Base-by-base conservation (phyloP, 1,140 invertebrate genomes). In the Melanaphis sacchari region DNA sequence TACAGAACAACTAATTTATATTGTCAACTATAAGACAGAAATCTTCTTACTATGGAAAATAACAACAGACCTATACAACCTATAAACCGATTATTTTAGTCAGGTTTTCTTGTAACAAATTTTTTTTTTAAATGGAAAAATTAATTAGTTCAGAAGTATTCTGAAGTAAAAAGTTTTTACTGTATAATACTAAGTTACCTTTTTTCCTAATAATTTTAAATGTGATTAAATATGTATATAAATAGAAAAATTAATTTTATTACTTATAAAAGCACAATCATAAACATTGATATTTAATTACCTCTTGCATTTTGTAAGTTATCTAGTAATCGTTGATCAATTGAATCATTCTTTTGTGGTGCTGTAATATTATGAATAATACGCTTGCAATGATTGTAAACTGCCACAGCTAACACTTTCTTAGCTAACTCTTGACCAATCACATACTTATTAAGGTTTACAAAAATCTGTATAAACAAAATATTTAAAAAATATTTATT, bases 381-480 rank as follows among this genome's bases (percentile, higher is more conserved):
- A 94, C 99, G 96, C 96, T 99, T 99, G 95, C 99, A 99, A 95
- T 99, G 99, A 96, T 99, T 99, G 95, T 99, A 99, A 2, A 99
- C 99, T 46, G 99, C 99, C 11, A 99, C 99, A 49, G 99, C 98
- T 22, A 99, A 96, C n/a, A 99, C 99, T 96, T 99, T 99, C 95
- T 99, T 99, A 0, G 99, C 99, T 95, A 98, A 97, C 94, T 99
- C 98, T 96, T 99, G 99, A 0, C 99, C 99, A n/a, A 99, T 97
- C 36, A 99, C 99, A 96, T 99, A 98, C 95, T 97, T 98, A 95
- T 99, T 98, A 54, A 99, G 96, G 95, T 98, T 99, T 94, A 99
- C 98, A 96, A 97, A 99, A 94, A 99, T 99, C 97, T 98, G 94
- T 66, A 89, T 46, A 0, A 52, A 89, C 82, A 84, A 41, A 52